Evolutionary conservation across 2,113 vertebrate species (phyloP).

Genomic region (Anas platyrhynchos): DNA sequence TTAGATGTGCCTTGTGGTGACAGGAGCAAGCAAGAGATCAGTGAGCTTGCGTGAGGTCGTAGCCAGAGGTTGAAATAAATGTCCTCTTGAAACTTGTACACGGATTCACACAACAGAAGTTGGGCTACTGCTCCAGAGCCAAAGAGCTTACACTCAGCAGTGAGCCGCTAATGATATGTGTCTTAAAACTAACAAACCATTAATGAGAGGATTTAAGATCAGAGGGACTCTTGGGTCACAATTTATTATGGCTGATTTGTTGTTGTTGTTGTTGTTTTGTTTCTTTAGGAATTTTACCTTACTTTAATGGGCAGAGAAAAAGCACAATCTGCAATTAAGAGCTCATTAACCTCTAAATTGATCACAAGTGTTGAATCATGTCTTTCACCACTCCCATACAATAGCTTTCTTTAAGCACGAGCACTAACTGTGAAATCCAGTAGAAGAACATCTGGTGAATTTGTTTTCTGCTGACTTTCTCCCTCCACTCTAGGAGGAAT

Average conservation of each 20-base stretch:
- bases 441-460: neutral
- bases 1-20: neutral
- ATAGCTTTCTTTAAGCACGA: neutral
- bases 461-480: rapidly evolving
- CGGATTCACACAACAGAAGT: neutral
- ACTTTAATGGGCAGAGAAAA: neutral
- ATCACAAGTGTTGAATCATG: neutral
- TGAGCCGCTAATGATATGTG: neutral
- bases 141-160: neutral
- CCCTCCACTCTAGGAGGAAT: neutral
- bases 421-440: neutral
- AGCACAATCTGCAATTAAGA: neutral
- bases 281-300: neutral
- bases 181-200: neutral
- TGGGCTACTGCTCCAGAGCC: neutral
- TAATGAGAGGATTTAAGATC: neutral
- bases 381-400: neutral
- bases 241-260: neutral
- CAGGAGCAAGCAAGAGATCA: neutral
- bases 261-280: neutral
- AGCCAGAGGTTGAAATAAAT: neutral
- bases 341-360: neutral
- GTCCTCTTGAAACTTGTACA: neutral
- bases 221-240: neutral
- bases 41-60: neutral